Evolutionary conservation across 2,797 vertebrate genomes (phyloP).

Genomic region (Phrynocephalus vlangalii): DNA sequence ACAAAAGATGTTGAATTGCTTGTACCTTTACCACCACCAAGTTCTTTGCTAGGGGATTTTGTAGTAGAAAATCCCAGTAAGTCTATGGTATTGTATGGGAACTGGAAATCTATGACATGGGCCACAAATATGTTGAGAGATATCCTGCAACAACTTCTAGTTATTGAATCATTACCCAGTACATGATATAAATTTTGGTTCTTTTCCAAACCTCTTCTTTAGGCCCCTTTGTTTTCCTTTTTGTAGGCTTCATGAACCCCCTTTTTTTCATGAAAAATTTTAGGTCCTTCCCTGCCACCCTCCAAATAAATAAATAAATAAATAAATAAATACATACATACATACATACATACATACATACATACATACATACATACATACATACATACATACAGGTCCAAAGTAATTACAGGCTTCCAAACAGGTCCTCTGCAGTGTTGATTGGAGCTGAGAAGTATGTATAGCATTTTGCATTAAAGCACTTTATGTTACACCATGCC

Average conservation of each 20-base stretch:
- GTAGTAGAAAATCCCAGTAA: too few relatives aligned
- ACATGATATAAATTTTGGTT: background rate
- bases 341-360: too few relatives aligned
- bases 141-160: too few relatives aligned
- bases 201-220: background rate
- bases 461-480: slow-evolving; percentile 37
- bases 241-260: background rate
- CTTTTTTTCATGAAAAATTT: background rate
- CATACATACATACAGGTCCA: background rate
- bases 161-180: too few relatives aligned
- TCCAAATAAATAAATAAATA: background rate
- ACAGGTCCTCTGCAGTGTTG: background rate
- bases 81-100: too few relatives aligned
- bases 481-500: slow-evolving; percentile 23
- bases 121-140: too few relatives aligned
- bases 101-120: too few relatives aligned
- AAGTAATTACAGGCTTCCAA: slow-evolving; percentile 5
- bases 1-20: too few relatives aligned
- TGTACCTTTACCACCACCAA: too few relatives aligned
- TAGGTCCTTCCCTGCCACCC: background rate
- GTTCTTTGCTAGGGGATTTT: too few relatives aligned
- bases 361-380: too few relatives aligned
- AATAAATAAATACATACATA: too few relatives aligned
- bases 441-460: background rate
- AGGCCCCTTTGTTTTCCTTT: background rate